Evolutionary conservation across 2,113 vertebrate genomes (phyloP).

Genomic region (Microcebus griseorufus): DNA sequence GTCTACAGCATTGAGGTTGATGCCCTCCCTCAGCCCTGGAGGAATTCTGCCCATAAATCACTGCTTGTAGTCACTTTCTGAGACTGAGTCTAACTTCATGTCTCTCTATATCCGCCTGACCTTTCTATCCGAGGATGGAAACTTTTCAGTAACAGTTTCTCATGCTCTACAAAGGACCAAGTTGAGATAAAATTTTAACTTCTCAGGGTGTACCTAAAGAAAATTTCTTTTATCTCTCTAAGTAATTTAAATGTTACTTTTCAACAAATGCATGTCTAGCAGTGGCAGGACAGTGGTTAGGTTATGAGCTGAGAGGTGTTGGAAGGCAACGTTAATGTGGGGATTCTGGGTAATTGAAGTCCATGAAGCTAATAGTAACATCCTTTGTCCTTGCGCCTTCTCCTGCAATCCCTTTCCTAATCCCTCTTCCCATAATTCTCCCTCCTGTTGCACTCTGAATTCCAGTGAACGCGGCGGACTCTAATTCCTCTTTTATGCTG

Average conservation of each 20-base stretch:
- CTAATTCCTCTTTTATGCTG: not conserved
- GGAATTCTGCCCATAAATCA: constrained; percentile 67
- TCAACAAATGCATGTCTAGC: not conserved
- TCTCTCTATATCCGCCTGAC: constrained; percentile 22
- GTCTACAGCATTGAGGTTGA: not conserved
- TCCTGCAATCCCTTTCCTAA: not conserved
- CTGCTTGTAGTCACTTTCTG: not conserved
- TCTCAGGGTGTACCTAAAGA: not conserved
- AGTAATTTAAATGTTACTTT: constrained; percentile 18
- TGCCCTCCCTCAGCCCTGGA: not conserved
- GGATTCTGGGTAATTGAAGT: not conserved
- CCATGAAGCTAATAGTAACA: not conserved
- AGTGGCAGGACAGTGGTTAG: not conserved
- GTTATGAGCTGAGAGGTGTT: not conserved
- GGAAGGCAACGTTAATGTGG: not conserved
- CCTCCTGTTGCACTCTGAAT: not conserved
- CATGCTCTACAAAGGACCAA: not conserved
- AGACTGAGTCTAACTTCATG: not conserved
- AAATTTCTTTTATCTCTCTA: constrained; percentile 25
- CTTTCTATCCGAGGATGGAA: constrained; percentile 41
- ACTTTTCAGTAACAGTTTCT: constrained; percentile 28
- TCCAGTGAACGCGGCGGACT: not conserved
- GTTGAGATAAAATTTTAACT: constrained; percentile 36
- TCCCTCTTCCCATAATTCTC: not conserved
- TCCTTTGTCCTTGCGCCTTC: not conserved